Percentiles rank a stretch among this genome's conserved stretches.
Evolutionary conservation across 2,888 invertebrate genomes (phyloP).

Genomic region (Phasia obesa): DNA sequence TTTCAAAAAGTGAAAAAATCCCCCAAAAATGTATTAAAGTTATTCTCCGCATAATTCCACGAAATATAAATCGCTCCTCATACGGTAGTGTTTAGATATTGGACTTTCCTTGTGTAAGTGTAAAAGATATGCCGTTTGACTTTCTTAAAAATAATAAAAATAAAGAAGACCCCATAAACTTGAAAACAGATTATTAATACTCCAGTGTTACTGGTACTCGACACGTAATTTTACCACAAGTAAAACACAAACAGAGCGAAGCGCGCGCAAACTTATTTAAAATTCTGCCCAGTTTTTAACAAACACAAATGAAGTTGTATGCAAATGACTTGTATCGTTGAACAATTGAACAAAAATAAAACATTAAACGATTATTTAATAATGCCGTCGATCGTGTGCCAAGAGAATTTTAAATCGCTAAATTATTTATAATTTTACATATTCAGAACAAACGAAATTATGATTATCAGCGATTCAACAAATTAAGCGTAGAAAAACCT

Average conservation of each 20-base stretch:
- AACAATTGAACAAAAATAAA: slow-evolving; percentile 13
- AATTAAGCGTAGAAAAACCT: slow-evolving; percentile 40
- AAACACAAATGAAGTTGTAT: slow-evolving; percentile 20
- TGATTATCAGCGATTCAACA: slow-evolving; percentile 15
- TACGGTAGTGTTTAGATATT: not conserved
- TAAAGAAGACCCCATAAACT: not conserved
- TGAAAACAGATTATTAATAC: slow-evolving; percentile 28
- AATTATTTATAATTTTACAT: not conserved
- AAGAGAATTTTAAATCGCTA: slow-evolving; percentile 49
- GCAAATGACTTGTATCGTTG: slow-evolving; percentile 47
- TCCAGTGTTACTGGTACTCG: slow-evolving; percentile 1
- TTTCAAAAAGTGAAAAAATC: slow-evolving; percentile 11
- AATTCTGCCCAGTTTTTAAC: slow-evolving; percentile 51
- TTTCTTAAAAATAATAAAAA: not conserved
- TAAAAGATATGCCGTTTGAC: not conserved
- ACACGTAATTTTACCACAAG: slow-evolving; percentile 23
- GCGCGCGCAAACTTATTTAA: slow-evolving; percentile 58
- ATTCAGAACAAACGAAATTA: slow-evolving; percentile 45
- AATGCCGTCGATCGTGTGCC: slow-evolving; percentile 52
- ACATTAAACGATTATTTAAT: slow-evolving; percentile 57
- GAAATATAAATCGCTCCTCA: slow-evolving; percentile 15
- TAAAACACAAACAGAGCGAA: slow-evolving; percentile 19
- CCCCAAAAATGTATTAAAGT: not conserved
- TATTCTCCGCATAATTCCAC: slow-evolving; percentile 18
- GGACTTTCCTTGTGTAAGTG: slow-evolving; percentile 1